Conservation (phyloP, 2,797 vertebrate genomes). For the Spheniscus humboldti region DNA sequence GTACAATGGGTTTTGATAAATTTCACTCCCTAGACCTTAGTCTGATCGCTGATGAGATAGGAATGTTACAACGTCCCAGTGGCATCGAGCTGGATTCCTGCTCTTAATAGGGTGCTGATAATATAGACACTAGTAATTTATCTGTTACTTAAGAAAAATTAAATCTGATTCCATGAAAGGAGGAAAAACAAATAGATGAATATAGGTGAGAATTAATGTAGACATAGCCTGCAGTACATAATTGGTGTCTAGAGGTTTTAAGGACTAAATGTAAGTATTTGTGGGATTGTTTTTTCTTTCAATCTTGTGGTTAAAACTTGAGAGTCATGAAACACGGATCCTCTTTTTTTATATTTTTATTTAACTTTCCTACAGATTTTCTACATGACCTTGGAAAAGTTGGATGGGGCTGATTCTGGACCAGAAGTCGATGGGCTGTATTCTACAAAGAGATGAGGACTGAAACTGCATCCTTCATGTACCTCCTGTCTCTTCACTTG, state of each 20-base stretch:
- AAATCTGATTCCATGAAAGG: constrained; percentile 45
- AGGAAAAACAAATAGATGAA: constrained; percentile 12
- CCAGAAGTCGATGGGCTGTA: background rate
- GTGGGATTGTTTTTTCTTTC: background rate
- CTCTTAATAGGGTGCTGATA: constrained; percentile 65
- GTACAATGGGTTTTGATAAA: constrained; percentile 61
- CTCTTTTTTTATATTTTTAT: background rate
- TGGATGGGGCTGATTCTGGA: background rate
- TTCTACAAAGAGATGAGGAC: background rate
- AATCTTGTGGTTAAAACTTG: background rate
- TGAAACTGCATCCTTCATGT: background rate
- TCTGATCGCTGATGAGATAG: constrained; percentile 58
- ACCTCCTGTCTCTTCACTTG: background rate
- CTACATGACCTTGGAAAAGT: background rate
- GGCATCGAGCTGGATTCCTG: constrained; percentile 51
- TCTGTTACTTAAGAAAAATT: constrained; percentile 60
- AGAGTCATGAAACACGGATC: background rate
- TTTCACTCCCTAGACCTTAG: constrained; percentile 59
- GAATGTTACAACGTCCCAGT: constrained; percentile 54
- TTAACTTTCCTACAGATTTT: background rate
- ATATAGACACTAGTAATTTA: constrained; percentile 54
- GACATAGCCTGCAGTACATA: background rate
- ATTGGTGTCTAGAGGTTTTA: background rate
- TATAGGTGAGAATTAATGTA: constrained; percentile 19
- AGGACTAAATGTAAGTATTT: background rate